phyloP scores from a whole-genome alignment of 1,140 invertebrate species.

The Phenacoccus solenopsis region DNA sequence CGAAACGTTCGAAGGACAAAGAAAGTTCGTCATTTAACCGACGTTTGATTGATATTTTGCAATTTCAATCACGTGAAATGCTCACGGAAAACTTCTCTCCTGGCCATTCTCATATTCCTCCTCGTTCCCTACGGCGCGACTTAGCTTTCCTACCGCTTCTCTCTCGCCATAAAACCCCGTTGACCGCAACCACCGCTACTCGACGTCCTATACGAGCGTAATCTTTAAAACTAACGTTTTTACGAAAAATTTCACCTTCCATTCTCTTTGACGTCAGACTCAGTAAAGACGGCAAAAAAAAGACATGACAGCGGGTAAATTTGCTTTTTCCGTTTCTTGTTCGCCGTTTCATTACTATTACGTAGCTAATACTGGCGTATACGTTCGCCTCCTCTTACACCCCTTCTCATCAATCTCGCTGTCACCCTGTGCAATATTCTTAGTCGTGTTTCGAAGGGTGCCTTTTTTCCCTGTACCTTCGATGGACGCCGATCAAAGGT shows the following conservation, averaged over 20 bases:
- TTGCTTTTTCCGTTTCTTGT: constrained; percentile 1
- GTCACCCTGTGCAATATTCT: no score
- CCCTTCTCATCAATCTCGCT: no score
- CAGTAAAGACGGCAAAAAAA: background rate
- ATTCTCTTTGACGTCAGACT: background rate
- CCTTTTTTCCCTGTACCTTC: no score
- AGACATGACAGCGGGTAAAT: background rate
- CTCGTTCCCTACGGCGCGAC: no score
- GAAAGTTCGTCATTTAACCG: background rate
- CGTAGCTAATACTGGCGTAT: no score
- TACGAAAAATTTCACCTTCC: background rate
- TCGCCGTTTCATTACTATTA: background rate
- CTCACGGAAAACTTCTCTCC: background rate
- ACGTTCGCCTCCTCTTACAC: no score
- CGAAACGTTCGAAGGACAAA: background rate
- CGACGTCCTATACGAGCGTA: background rate
- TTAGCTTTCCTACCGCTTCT: no score
- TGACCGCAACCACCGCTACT: no score
- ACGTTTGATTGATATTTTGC: constrained; percentile 2
- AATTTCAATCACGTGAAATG: background rate
- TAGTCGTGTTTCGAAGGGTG: no score
- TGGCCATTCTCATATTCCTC: background rate
- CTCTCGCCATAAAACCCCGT: no score
- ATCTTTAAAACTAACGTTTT: background rate
- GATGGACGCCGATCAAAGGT: no score